Percentiles rank a stretch among this genome's conserved stretches.
Evolutionary conservation across 2,797 vertebrate genomes (phyloP).

Genomic region (Serranus cabrilla): DNA sequence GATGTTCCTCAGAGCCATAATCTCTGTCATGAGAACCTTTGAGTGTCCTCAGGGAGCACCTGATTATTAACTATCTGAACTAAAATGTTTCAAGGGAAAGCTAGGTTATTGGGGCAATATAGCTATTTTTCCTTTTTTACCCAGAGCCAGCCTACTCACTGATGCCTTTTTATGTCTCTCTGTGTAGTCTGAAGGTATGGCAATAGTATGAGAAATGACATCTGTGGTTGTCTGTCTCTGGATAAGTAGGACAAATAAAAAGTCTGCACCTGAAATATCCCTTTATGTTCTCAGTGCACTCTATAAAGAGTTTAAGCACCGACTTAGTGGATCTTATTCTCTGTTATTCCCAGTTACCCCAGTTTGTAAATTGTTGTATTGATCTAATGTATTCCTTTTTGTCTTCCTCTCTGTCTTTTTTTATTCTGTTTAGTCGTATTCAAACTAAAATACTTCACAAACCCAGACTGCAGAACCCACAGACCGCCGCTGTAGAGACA

Average conservation of each 20-base stretch:
- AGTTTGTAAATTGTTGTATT: slow-evolving; percentile 17
- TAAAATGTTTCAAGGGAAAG: slow-evolving; percentile 7
- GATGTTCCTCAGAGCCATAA: neutral
- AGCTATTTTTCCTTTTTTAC: neutral
- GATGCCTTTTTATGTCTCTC: slow-evolving; percentile 18
- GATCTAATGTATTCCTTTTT: neutral
- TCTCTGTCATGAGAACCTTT: slow-evolving; percentile 1
- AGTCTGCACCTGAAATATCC: slow-evolving; percentile 11
- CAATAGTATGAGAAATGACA: slow-evolving; percentile 1
- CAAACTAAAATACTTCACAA: slow-evolving; percentile 4
- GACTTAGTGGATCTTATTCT: slow-evolving; percentile 1
- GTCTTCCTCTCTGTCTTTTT: neutral
- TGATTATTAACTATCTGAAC: slow-evolving; percentile 29
- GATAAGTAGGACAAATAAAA: slow-evolving; percentile 24
- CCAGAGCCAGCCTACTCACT: neutral
- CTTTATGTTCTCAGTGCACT: slow-evolving; percentile 24
- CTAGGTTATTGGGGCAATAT: slow-evolving; percentile 9
- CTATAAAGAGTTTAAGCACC: slow-evolving; percentile 10
- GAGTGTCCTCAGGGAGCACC: slow-evolving; percentile 14
- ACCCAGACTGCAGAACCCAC: neutral
- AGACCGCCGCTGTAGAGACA: slow-evolving; percentile 4
- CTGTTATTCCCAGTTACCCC: slow-evolving; percentile 12
- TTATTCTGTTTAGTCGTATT: neutral
- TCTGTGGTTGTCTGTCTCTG: slow-evolving; percentile 16
- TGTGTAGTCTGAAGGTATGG: slow-evolving; percentile 23